A percentile compares a stretch with the other conserved stretches of the same genome.
These are phyloP conservation scores for Agonopterix alstromeriana DNA, from an alignment of 2,888 invertebrate species.

Conservation along the genomic window DNA sequence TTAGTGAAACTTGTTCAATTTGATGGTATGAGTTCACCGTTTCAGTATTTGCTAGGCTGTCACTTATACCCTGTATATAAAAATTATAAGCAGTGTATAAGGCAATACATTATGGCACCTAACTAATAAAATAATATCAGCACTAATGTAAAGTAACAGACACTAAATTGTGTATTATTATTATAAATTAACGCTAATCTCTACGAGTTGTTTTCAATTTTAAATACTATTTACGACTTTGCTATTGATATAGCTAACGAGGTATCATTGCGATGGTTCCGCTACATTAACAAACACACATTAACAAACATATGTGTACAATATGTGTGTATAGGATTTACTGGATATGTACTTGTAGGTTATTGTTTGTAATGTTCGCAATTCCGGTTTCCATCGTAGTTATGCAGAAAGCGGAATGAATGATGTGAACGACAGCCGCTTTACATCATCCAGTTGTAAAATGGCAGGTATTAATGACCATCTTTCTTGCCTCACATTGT, in stretches of 20 bases:
- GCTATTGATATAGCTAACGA: constrained; percentile 24
- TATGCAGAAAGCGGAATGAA: constrained; percentile 1
- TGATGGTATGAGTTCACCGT: no score
- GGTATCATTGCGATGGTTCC: constrained; percentile 24
- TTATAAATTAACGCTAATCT: not conserved
- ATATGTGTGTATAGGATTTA: constrained; percentile 6
- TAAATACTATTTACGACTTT: constrained; percentile 19
- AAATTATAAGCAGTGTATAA: no score
- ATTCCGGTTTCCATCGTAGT: not conserved
- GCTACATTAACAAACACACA: constrained; percentile 14
- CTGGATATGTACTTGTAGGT: constrained; percentile 2
- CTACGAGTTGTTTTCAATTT: constrained; percentile 20
- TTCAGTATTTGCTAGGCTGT: no score
- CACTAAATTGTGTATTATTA: no score
- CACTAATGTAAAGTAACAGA: no score
- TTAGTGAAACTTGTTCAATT: no score
- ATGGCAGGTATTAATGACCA: not conserved
- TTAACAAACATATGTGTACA: constrained; percentile 8
- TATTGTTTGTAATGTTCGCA: no score
- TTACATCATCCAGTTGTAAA: constrained; percentile 1
- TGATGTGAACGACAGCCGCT: constrained; percentile 2
- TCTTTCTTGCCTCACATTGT: not conserved
- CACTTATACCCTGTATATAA: no score
- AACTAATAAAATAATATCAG: no score
- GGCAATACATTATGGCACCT: no score